Conservation (phyloP, 2,888 invertebrate species). For the Balanococcus diminutus region DNA sequence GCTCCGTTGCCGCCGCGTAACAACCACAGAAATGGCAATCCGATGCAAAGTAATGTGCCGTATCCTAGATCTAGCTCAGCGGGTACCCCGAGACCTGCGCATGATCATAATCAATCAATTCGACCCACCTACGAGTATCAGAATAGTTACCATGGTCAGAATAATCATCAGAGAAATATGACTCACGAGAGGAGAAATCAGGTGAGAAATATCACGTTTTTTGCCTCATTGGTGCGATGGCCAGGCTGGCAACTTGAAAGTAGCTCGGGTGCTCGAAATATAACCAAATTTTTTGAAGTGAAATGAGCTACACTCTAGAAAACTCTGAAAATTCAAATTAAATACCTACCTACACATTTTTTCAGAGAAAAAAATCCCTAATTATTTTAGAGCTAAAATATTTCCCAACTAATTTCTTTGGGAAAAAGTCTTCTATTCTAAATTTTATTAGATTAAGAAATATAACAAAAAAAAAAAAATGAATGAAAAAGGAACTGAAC, state of each 20-base stretch:
- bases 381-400: too few relatives aligned
- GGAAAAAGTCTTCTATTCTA: too few relatives aligned
- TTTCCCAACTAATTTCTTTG: too few relatives aligned
- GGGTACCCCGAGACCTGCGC: constrained; percentile 6
- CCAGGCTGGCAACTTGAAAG: not conserved
- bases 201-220: not conserved
- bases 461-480: too few relatives aligned
- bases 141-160: constrained; percentile 8
- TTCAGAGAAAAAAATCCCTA: too few relatives aligned
- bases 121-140: constrained; percentile 16
- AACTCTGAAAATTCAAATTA: too few relatives aligned
- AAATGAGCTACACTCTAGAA: too few relatives aligned
- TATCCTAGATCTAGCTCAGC: constrained; percentile 10
- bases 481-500: too few relatives aligned
- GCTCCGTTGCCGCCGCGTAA: not conserved
- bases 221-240: not conserved
- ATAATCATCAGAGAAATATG: not conserved
- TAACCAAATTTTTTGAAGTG: too few relatives aligned
- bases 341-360: too few relatives aligned
- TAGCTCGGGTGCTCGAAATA: too few relatives aligned
- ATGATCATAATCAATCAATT: not conserved
- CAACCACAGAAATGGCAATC: not conserved
- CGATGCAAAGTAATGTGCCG: not conserved
- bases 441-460: too few relatives aligned
- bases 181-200: not conserved